Evolutionary conservation across 2,113 vertebrate genomes (phyloP).

Genomic region (Lasiurus borealis): DNA sequence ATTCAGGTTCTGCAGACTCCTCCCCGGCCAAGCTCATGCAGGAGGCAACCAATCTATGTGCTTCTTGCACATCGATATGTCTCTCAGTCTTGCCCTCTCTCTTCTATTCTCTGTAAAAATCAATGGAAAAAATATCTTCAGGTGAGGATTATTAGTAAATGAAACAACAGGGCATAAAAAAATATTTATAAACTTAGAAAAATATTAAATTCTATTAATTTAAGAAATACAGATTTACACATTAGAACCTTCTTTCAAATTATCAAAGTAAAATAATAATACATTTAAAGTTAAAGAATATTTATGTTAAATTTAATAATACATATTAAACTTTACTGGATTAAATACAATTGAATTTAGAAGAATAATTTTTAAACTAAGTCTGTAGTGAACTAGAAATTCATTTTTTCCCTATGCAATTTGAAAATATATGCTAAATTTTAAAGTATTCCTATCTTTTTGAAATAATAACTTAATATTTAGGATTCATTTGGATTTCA

Average conservation of each 20-base stretch:
- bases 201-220: not conserved
- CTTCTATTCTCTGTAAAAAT: too few relatives aligned
- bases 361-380: not conserved
- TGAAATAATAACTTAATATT: not conserved
- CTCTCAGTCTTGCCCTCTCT: too few relatives aligned
- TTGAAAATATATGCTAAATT: not conserved
- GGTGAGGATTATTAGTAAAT: too few relatives aligned
- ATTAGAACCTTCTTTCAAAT: slow-evolving; percentile 21
- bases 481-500: not conserved
- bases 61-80: too few relatives aligned
- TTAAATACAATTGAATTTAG: not conserved
- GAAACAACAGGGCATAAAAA: not conserved
- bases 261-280: slow-evolving; percentile 16
- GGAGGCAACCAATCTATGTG: too few relatives aligned
- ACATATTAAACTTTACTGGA: not conserved
- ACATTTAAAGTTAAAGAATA: slow-evolving; percentile 23
- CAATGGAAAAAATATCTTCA: too few relatives aligned
- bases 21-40: too few relatives aligned
- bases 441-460: not conserved
- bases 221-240: not conserved
- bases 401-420: not conserved
- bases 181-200: not conserved
- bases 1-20: too few relatives aligned
- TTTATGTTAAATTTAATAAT: not conserved
- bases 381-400: not conserved